Base-by-base conservation (phyloP, 2,113 vertebrate species). In the Malurus alboscapulatus region DNA sequence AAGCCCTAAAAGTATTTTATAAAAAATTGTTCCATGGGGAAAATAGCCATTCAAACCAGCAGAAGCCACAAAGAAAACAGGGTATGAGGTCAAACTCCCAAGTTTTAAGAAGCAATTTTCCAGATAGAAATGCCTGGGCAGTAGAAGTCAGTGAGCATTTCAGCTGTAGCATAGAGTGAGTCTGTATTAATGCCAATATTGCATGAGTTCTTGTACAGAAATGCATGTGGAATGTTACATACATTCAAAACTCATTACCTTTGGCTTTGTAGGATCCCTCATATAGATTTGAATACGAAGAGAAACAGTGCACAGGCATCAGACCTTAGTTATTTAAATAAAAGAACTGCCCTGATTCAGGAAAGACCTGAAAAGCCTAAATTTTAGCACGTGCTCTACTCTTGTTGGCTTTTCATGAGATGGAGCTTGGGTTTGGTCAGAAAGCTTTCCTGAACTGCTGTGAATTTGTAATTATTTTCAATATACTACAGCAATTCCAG, bases 151-250 rank as follows among this genome's bases (percentile, higher is more conserved):
- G 95, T 76, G 90, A 97, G 74, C 78, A 84, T 91, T 95, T 96
- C 94, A 90, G 81, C 94, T 94, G 93, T 95, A 95, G 90, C 87
- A 84, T 95, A 92, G 40, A 93, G 78, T 92, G 82, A 94, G 74
- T 93, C 87, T 94, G 90, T 96, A 85, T 92, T 89, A 90, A 93
- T 78, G 92, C 94, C 80, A 92, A 53, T 95, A 87, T 94, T 97
- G 96, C 96, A 97, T 96, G 96, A 96, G 61, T 94, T 86, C 77
- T 92, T 96, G 93, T 97, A 97, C 83, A 96, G 92, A 97, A 97
- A 96, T 96, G 96, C 96, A 96, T 96, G 96, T 94, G 74, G 68
- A 89, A 94, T 74, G 90, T 92, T 88, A 21, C 61, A 55, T 62
- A 53, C 87, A 32, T 65, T 80, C 83, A 72, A 66, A 92, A 82